These are phyloP conservation scores for Alouatta palliata DNA, from an alignment of 2,113 vertebrate genomes.

Conservation along the genomic window DNA sequence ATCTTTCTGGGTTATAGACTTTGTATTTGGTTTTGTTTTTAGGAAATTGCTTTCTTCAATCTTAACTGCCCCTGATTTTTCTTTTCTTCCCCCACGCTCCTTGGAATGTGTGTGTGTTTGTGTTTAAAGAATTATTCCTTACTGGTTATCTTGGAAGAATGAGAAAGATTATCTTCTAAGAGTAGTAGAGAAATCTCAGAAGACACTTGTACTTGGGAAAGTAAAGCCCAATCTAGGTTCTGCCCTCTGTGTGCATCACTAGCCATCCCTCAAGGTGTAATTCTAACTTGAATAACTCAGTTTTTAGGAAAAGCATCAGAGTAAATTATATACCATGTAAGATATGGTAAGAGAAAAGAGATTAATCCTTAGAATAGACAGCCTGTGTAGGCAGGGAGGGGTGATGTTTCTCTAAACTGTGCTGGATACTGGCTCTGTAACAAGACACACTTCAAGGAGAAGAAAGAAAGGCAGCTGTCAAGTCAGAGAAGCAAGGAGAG, in stretches of 20 bases:
- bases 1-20: background rate
- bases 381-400: background rate
- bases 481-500: background rate
- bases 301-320: background rate
- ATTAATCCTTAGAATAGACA: background rate
- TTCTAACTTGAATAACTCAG: background rate
- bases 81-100: background rate
- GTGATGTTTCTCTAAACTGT: background rate
- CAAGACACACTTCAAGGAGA: background rate
- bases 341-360: background rate
- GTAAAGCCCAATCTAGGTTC: background rate
- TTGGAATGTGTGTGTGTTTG: background rate
- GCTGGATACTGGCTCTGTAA: background rate
- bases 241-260: background rate
- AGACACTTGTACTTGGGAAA: background rate
- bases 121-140: background rate
- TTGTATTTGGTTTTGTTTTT: background rate
- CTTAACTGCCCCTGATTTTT: background rate
- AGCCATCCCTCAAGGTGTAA: background rate
- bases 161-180: background rate
- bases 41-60: background rate
- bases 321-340: background rate
- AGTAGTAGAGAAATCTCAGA: background rate
- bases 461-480: background rate
- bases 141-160: slow-evolving; percentile 10